Percentiles rank a stretch among this genome's conserved stretches.
These are phyloP conservation scores for Forbesichthys papilliferus DNA, from an alignment of 2,113 vertebrate species.

Conservation along the genomic window DNA sequence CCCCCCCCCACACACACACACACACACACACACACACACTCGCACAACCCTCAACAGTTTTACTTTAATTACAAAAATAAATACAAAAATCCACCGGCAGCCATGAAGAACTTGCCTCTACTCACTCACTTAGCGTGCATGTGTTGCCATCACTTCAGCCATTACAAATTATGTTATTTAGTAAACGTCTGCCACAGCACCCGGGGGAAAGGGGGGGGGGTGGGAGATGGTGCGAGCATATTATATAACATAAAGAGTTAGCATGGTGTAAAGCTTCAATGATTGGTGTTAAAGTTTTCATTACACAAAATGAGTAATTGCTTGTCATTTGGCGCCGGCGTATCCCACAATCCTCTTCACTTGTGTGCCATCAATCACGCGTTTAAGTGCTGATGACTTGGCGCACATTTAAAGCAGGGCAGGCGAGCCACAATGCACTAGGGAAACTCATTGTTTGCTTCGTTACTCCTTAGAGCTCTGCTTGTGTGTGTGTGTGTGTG, in stretches of 20 bases:
- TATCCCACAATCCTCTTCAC: constrained; percentile 80
- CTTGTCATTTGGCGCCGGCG: constrained; percentile 78
- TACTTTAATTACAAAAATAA: constrained; percentile 52
- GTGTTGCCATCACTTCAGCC: constrained; percentile 73
- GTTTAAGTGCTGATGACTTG: constrained; percentile 79
- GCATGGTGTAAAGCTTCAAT: constrained; percentile 73
- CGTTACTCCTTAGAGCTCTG: constrained; percentile 66
- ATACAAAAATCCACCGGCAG: constrained; percentile 20
- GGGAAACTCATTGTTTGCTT: constrained; percentile 76
- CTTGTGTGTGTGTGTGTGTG: not conserved
- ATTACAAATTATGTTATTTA: constrained; percentile 84
- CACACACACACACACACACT: not conserved
- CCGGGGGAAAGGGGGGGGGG: constrained; percentile 66
- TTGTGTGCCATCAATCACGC: constrained; percentile 80
- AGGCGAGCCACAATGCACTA: constrained; percentile 66
- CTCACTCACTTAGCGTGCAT: constrained; percentile 68
- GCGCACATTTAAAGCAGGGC: constrained; percentile 73
- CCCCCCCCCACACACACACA: too few relatives aligned
- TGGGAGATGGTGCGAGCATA: constrained; percentile 70
- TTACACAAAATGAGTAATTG: constrained; percentile 83
- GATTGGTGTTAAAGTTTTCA: constrained; percentile 83
- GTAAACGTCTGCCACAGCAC: constrained; percentile 76
- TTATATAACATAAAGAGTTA: constrained; percentile 79
- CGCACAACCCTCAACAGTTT: constrained; percentile 27
- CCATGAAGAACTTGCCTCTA: constrained; percentile 57